A percentile compares a stretch with the other conserved stretches of the same genome.
These are phyloP conservation scores for Ivindomyrus marchei DNA, from an alignment of 2,113 vertebrate species.

Conservation along the genomic window DNA sequence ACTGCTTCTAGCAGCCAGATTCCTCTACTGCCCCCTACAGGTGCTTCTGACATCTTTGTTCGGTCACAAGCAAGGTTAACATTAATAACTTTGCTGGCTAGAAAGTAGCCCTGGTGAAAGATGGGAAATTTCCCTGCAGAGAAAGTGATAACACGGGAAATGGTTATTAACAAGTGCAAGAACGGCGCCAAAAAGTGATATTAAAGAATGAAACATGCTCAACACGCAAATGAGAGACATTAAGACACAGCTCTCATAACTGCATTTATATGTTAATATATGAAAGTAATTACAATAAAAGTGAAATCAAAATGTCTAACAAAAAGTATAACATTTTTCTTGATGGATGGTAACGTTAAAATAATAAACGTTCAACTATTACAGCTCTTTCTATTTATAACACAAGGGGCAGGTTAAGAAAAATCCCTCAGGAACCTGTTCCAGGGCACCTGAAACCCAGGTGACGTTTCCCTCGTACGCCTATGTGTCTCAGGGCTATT, in stretches of 20 bases:
- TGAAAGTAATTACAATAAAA: not conserved
- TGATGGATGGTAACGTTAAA: not conserved
- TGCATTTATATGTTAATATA: slow-evolving; percentile 4
- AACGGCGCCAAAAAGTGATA: not conserved
- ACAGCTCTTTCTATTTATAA: not conserved
- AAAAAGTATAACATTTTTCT: not conserved
- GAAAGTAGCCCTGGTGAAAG: not conserved
- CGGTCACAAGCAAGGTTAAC: not conserved
- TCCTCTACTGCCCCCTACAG: not conserved
- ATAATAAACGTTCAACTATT: not conserved
- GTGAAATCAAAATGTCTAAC: not conserved
- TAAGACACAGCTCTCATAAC: not conserved
- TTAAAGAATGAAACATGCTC: not conserved
- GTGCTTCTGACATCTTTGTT: not conserved
- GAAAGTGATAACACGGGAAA: not conserved
- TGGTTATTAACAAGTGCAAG: not conserved
- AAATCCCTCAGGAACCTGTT: not conserved
- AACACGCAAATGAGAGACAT: not conserved
- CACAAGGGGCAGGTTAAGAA: not conserved
- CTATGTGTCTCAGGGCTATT: not conserved
- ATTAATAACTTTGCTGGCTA: not conserved
- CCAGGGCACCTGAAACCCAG: not conserved
- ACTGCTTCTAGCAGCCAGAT: not conserved
- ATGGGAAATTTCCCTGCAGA: not conserved
- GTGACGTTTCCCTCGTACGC: not conserved